phyloP scores from a whole-genome alignment of 2,113 vertebrate genomes.

The Vicugna pacos region DNA sequence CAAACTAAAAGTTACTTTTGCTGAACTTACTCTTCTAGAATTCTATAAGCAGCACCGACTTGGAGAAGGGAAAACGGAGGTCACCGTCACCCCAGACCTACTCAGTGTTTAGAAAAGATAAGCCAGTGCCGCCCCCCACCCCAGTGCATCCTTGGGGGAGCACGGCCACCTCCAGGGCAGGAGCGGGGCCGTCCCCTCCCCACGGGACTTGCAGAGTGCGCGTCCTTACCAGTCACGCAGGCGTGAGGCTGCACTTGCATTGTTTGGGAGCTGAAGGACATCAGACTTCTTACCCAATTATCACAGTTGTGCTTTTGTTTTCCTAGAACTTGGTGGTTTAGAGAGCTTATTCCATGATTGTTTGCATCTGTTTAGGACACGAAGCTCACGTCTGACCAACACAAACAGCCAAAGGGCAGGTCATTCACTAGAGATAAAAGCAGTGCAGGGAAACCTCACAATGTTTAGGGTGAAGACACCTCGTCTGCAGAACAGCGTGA shows the following conservation, averaged over 20 bases:
- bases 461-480: conserved; percentile 76
- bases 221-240: background rate
- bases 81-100: conserved; percentile 53
- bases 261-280: conserved; percentile 59
- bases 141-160: background rate
- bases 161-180: background rate
- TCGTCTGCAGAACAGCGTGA: conserved; percentile 40
- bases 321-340: conserved; percentile 40
- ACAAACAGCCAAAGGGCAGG: conserved; percentile 73
- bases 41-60: background rate
- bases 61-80: background rate
- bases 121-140: fast-evolving
- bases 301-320: conserved; percentile 14
- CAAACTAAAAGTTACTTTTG: background rate
- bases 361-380: conserved; percentile 61
- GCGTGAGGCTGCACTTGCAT: background rate
- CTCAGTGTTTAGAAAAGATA: conserved; percentile 47
- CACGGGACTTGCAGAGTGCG: background rate
- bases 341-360: conserved; percentile 47
- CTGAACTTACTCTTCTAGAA: background rate
- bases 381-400: conserved; percentile 54
- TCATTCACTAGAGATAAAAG: conserved; percentile 79
- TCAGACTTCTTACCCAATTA: conserved; percentile 57
- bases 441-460: conserved; percentile 74
- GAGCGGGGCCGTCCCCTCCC: background rate